Evolutionary conservation across 1,140 invertebrate genomes (phyloP).

Genomic region (Drosophila willistoni): DNA sequence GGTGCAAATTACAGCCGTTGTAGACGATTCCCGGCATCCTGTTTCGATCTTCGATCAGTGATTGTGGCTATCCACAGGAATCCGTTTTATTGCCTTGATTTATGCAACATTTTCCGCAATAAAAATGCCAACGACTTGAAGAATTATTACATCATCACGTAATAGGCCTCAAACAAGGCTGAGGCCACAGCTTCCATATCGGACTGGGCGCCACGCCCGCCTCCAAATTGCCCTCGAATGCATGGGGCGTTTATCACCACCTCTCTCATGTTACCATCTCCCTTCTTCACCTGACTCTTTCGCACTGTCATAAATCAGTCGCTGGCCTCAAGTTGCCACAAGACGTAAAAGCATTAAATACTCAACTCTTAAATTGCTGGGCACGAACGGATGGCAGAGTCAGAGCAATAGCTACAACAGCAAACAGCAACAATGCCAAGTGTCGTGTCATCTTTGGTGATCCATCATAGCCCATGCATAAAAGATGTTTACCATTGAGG

Average conservation of each 20-base stretch:
- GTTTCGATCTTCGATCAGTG: slow-evolving; percentile 39
- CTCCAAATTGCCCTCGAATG: slow-evolving; percentile 67
- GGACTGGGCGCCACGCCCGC: slow-evolving; percentile 66
- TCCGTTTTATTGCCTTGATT: slow-evolving; percentile 77
- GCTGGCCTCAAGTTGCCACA: slow-evolving; percentile 54
- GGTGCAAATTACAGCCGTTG: slow-evolving; percentile 62
- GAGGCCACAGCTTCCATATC: slow-evolving; percentile 31
- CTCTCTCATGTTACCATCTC: too few species aligned
- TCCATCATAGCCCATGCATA: slow-evolving; percentile 65
- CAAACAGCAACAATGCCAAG: slow-evolving; percentile 57
- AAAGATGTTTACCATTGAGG: slow-evolving; percentile 43
- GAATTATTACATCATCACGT: slow-evolving; percentile 80
- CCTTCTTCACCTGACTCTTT: slow-evolving; percentile 45
- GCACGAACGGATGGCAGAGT: slow-evolving; percentile 52
- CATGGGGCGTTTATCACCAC: slow-evolving; percentile 14
- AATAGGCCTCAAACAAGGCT: slow-evolving; percentile 57
- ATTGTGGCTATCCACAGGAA: slow-evolving; percentile 43
- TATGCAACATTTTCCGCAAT: slow-evolving; percentile 79
- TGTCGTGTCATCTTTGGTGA: slow-evolving; percentile 75
- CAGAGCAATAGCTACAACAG: slow-evolving; percentile 9
- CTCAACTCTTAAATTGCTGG: slow-evolving; percentile 69
- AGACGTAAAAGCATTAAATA: slow-evolving; percentile 64
- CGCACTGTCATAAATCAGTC: slow-evolving; percentile 74
- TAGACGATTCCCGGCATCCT: slow-evolving; percentile 65
- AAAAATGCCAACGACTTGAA: slow-evolving; percentile 73